Evolutionary conservation across 2,888 invertebrate species (phyloP), one percentile per base, ranked within the genome.

Genomic region (Lumbricus terrestris): DNA sequence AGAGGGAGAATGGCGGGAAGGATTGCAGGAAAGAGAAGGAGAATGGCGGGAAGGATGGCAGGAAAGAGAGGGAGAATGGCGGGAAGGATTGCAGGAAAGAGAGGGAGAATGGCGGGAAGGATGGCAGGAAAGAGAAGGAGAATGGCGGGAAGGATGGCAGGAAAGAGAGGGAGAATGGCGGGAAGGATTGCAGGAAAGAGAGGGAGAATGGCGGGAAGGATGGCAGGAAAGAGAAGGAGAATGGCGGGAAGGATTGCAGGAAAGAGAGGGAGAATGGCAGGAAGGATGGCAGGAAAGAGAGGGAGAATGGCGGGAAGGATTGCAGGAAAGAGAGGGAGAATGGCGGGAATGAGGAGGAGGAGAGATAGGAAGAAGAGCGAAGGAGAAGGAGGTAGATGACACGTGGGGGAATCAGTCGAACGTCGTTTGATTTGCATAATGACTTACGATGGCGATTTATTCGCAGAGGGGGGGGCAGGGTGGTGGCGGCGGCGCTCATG

Each of bases 381-480:
- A 83, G 34, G 82, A 82, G 6, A 16, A n/a, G 82, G 33, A 33
- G 34, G 16, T 18, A 20, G 37, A 37, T 35, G 85, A 34, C n/a
- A 18, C 0, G 35, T n/a, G n/a, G n/a, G n/a, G n/a, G n/a, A n/a
- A 34, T 34, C 85, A 37, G 37, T 35, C 85, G 85, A 85, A 85
- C 35, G 37, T 85, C 69, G 69, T 69, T 69, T 8, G 6, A 69
- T 69, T 69, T 69, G 69, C 69, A 69, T 69, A 69, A n/a, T 69
- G 69, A 69, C 69, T 69, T 69, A n/a, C 69, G 69, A n/a, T 69
- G 69, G n/a, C 69, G 69, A 69, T 69, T 69, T n/a, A n/a, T 69
- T n/a, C 29, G 29, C n/a, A 29, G n/a, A n/a, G 16, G n/a, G 69
- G 29, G 8, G 69, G 8, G 69, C 69, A n/a, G 40, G 8, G 15